A percentile compares a stretch with the other conserved stretches of the same genome.
These are phyloP conservation scores for Megalops cyprinoides DNA, from an alignment of 2,797 vertebrate genomes.

Conservation along the genomic window DNA sequence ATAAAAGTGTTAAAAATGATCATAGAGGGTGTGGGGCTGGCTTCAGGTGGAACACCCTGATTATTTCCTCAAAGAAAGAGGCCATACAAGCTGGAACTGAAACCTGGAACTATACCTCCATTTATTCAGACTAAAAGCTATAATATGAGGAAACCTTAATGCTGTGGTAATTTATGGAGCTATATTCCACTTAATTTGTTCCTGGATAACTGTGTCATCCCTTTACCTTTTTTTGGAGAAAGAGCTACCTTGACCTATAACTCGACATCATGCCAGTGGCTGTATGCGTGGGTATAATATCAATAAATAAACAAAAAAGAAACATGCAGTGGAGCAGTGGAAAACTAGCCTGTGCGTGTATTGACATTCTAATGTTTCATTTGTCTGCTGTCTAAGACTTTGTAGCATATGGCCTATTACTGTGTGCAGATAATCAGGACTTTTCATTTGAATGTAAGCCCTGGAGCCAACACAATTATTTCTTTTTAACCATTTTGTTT, in stretches of 20 bases:
- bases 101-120: no score
- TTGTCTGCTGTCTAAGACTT: background rate
- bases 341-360: no score
- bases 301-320: no score
- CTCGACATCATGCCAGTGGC: background rate
- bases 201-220: no score
- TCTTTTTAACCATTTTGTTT: background rate
- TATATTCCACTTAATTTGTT: no score
- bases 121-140: no score
- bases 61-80: background rate
- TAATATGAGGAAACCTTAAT: no score
- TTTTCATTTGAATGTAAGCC: background rate
- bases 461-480: background rate
- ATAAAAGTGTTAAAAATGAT: background rate
- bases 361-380: background rate
- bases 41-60: background rate
- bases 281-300: no score
- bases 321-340: no score
- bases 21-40: background rate
- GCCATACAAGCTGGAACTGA: no score
- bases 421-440: background rate
- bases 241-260: background rate
- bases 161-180: no score
- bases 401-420: background rate
- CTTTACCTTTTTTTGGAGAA: no score